A percentile compares a stretch with the other conserved stretches of the same genome.
Evolutionary conservation across 2,797 vertebrate species (phyloP).

Genomic region (Acanthurus leucopareius): DNA sequence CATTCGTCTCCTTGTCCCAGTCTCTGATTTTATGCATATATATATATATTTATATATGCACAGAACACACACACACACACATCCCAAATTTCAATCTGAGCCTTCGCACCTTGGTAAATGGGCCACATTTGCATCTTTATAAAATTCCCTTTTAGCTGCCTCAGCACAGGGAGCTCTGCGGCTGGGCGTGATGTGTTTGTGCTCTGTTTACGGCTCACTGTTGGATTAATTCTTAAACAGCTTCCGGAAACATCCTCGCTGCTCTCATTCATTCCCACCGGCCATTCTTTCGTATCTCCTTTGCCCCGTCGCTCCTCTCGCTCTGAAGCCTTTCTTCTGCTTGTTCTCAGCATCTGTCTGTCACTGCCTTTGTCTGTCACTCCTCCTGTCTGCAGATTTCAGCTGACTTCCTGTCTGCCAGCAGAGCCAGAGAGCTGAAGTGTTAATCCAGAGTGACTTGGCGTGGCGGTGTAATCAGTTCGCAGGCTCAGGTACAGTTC

Average conservation of each 20-base stretch:
- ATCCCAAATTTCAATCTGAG: slow-evolving; percentile 29
- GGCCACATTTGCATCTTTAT: slow-evolving; percentile 72
- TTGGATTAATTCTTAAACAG: slow-evolving; percentile 60
- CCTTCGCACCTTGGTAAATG: slow-evolving; percentile 49
- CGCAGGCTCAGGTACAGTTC: slow-evolving; percentile 10
- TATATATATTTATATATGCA: slow-evolving; percentile 9
- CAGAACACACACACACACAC: slow-evolving; percentile 11
- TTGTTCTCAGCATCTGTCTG: too few species aligned
- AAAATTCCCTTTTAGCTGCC: slow-evolving; percentile 61
- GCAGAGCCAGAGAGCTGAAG: neutral
- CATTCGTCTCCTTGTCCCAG: neutral
- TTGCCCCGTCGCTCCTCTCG: neutral
- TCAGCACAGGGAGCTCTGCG: slow-evolving; percentile 44
- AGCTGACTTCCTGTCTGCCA: neutral
- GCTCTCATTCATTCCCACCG: slow-evolving; percentile 42
- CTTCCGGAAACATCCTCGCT: slow-evolving; percentile 40
- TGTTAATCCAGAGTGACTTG: slow-evolving; percentile 14
- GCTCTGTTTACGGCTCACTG: slow-evolving; percentile 32
- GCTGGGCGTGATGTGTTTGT: slow-evolving; percentile 33
- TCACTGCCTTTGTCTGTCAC: slow-evolving; percentile 19
- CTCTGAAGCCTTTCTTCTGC: slow-evolving; percentile 2
- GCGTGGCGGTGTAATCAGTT: neutral
- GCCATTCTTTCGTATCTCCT: slow-evolving; percentile 33
- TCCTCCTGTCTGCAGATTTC: neutral
- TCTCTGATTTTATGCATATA: neutral